phyloP scores from a whole-genome alignment of 2,113 vertebrate species.

The human region DNA sequence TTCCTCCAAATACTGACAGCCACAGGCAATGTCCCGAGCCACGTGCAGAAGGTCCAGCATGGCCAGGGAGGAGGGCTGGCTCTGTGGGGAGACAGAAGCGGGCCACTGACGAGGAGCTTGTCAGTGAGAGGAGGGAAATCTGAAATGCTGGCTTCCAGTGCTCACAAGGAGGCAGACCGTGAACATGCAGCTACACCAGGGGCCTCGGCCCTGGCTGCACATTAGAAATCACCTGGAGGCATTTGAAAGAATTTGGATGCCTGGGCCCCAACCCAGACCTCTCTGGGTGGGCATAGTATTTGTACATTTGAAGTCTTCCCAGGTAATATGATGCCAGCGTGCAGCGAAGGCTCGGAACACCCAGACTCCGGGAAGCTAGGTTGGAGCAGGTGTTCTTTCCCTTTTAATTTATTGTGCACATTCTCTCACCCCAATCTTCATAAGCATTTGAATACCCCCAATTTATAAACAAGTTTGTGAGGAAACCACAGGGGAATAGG shows the following conservation, averaged over 20 bases:
- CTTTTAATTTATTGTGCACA: not conserved
- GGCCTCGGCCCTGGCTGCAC: not conserved
- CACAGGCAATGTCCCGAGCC: slow-evolving; percentile 96
- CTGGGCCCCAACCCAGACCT: not conserved
- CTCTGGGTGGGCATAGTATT: fast-evolving
- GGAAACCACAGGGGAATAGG: not conserved
- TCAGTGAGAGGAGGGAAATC: not conserved
- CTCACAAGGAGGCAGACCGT: not conserved
- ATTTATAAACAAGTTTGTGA: not conserved
- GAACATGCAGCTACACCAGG: fast-evolving
- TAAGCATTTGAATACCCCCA: not conserved
- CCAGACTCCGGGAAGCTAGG: not conserved
- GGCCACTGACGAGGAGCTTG: not conserved
- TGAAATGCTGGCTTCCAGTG: not conserved
- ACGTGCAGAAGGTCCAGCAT: slow-evolving; percentile 98
- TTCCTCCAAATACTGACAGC: slow-evolving; percentile 98
- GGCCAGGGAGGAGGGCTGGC: slow-evolving; percentile 93
- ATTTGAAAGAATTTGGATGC: not conserved
- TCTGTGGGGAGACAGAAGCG: slow-evolving; percentile 83
- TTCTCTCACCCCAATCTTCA: not conserved
- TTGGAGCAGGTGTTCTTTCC: no score
- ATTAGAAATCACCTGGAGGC: not conserved
- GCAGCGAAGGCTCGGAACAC: not conserved
- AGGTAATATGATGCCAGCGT: fast-evolving
- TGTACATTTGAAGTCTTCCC: not conserved